phyloP scores from a whole-genome alignment of 2,797 vertebrate genomes.

The Limnodromus scolopaceus region DNA sequence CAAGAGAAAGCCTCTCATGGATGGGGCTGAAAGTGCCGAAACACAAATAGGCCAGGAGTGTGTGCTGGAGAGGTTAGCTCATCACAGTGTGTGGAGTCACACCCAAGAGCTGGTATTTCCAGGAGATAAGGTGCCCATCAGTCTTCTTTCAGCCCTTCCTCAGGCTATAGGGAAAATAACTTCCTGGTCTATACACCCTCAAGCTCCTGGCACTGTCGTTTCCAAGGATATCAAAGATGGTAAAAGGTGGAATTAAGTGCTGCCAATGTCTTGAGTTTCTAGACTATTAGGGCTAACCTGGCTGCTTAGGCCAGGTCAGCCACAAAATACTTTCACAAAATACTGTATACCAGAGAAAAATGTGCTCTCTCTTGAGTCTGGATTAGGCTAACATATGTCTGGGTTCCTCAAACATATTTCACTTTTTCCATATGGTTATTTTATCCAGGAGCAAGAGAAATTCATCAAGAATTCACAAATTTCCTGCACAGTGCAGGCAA shows the following conservation, averaged over 20 bases:
- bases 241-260: neutral
- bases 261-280: neutral
- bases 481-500: neutral
- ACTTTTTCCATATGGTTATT: neutral
- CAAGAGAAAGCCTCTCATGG: neutral
- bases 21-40: neutral
- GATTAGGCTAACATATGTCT: neutral
- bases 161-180: neutral
- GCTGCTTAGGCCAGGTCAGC: neutral
- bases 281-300: neutral
- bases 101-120: neutral
- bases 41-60: neutral
- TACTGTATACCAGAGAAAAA: neutral
- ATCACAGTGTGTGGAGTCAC: neutral
- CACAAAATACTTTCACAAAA: neutral
- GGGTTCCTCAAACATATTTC: neutral
- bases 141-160: neutral
- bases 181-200: neutral
- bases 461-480: neutral
- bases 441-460: neutral
- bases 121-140: neutral
- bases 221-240: neutral
- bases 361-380: neutral
- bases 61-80: neutral
- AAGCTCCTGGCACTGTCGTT: neutral